Percentiles rank a stretch among this genome's conserved stretches.
These are phyloP conservation scores for Zophobas morio DNA, from an alignment of 1,140 invertebrate genomes.

Conservation along the genomic window DNA sequence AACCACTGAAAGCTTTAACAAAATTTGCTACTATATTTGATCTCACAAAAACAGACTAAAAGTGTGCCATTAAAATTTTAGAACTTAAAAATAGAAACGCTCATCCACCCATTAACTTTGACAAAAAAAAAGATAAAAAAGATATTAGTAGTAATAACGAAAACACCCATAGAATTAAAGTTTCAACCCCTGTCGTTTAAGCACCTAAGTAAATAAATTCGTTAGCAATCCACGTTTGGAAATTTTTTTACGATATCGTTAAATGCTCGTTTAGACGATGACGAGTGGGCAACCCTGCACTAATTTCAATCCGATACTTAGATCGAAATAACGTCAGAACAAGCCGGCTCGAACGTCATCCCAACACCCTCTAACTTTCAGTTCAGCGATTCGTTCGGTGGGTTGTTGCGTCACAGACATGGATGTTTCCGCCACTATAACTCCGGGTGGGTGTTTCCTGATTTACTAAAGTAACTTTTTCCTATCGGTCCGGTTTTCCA, in stretches of 20 bases:
- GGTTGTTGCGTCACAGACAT: constrained; percentile 29
- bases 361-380: constrained; percentile 37
- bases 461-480: constrained; percentile 37
- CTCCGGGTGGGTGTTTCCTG: constrained; percentile 34
- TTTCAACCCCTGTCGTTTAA: neutral
- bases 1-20: too few species aligned
- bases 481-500: neutral
- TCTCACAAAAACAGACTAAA: too few species aligned
- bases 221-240: neutral
- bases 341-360: constrained; percentile 24
- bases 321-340: constrained; percentile 42
- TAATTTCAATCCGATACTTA: constrained; percentile 30
- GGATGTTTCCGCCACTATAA: constrained; percentile 21
- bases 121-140: too few species aligned
- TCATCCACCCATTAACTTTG: too few species aligned
- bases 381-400: constrained; percentile 29
- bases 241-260: constrained; percentile 21
- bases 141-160: too few species aligned
- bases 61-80: too few species aligned
- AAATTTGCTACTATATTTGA: too few species aligned
- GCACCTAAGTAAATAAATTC: neutral
- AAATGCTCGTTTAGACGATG: constrained; percentile 23
- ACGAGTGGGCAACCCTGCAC: constrained; percentile 26
- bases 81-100: too few species aligned
- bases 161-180: too few species aligned